Evolutionary conservation across 2,113 vertebrate genomes (phyloP).

Genomic region (Calcarius ornatus): DNA sequence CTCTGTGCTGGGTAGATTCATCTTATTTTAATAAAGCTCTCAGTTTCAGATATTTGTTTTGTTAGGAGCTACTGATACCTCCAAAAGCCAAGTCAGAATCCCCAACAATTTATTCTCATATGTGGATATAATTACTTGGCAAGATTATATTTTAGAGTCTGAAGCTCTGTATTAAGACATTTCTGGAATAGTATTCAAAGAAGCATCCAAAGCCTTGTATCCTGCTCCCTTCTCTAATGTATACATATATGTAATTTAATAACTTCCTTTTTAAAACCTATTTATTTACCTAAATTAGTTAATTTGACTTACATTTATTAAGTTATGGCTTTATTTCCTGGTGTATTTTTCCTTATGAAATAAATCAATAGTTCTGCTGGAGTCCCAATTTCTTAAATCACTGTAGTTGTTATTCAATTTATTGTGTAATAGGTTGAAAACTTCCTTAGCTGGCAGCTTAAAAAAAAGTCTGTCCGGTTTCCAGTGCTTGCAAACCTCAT

Average conservation of each 20-base stretch:
- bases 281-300: slow-evolving; percentile 38
- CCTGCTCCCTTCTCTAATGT: neutral
- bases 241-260: neutral
- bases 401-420: slow-evolving; percentile 42
- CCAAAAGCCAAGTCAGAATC: neutral
- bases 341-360: neutral
- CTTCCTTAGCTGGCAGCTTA: neutral
- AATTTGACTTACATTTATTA: slow-evolving; percentile 33
- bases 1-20: neutral
- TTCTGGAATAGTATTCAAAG: neutral
- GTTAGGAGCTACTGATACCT: neutral
- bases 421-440: slow-evolving; percentile 23
- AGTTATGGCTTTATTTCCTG: slow-evolving; percentile 47
- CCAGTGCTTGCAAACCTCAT: neutral
- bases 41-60: neutral
- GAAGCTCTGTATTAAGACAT: neutral
- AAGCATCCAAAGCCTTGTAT: neutral
- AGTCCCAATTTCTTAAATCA: neutral
- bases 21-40: neutral
- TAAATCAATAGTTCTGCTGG: neutral
- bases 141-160: neutral
- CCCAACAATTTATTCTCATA: neutral
- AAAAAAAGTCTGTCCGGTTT: neutral
- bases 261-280: neutral
- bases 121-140: neutral